Conservation (phyloP, 2,113 vertebrate genomes). For the Eonycteris spelaea region DNA sequence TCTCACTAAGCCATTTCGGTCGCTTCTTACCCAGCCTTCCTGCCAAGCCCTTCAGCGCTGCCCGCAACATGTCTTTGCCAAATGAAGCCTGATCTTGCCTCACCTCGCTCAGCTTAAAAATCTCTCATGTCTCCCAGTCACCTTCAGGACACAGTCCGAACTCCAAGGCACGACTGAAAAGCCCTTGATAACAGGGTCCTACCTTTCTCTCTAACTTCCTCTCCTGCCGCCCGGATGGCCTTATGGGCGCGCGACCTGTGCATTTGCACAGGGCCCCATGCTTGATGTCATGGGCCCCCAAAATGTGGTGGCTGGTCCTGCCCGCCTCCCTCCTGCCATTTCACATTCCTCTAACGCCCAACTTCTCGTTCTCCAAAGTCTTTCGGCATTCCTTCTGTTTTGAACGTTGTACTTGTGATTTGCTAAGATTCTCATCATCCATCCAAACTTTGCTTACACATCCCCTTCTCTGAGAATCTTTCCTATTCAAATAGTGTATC, state of each 20-base stretch:
- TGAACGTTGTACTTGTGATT: not conserved
- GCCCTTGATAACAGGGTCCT: not conserved
- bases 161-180: not conserved
- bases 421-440: not conserved
- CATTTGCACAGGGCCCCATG: not conserved
- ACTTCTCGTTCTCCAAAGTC: too few relatives aligned
- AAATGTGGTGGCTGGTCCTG: fast-evolving
- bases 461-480: not conserved
- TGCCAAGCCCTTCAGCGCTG: not conserved
- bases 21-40: not conserved
- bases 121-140: not conserved
- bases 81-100: not conserved
- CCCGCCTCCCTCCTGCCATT: not conserved
- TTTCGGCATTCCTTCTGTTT: not conserved
- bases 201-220: not conserved
- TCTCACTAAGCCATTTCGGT: not conserved
- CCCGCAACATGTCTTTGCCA: not conserved
- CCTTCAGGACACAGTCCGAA: not conserved
- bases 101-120: not conserved
- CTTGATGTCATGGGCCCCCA: not conserved
- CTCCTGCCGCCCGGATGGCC: not conserved
- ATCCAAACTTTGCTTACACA: not conserved
- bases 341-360: not conserved
- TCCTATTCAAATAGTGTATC: not conserved
- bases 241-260: fast-evolving